Percentiles rank a stretch among this genome's conserved stretches.
These are phyloP conservation scores for Paraescarpia echinospica DNA, from an alignment of 1,140 invertebrate genomes.

Conservation along the genomic window DNA sequence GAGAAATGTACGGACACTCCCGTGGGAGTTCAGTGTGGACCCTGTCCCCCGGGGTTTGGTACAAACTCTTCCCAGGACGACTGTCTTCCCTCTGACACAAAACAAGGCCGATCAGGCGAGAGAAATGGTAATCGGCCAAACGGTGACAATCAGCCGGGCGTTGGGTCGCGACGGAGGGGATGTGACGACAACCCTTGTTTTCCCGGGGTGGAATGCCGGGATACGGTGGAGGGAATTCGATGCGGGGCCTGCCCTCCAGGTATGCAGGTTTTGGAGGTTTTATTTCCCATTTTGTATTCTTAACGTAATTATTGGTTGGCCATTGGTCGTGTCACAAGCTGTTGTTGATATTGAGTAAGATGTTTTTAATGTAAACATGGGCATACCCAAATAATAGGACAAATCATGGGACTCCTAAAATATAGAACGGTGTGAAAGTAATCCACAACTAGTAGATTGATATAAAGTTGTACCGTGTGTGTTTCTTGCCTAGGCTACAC, in stretches of 20 bases:
- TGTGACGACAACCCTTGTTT: constrained; percentile 70
- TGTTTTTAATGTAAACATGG: no score
- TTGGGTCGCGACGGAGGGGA: neutral
- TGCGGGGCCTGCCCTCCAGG: constrained; percentile 7
- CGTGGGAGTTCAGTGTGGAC: constrained; percentile 57
- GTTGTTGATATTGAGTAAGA: no score
- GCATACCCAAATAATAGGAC: no score
- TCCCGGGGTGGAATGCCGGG: constrained; percentile 77
- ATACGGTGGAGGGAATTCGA: constrained; percentile 57
- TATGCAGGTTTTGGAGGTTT: neutral
- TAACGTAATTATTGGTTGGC: no score
- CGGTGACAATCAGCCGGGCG: neutral
- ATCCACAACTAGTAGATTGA: no score
- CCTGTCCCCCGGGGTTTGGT: constrained; percentile 40
- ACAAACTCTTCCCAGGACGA: neutral
- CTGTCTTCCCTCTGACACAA: neutral
- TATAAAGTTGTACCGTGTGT: neutral
- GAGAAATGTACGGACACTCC: constrained; percentile 77
- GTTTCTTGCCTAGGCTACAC: constrained; percentile 27
- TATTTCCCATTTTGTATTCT: no score
- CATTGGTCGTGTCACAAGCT: no score
- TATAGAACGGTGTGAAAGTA: no score
- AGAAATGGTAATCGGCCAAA: neutral
- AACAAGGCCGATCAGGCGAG: neutral
- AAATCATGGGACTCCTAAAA: no score